Base-by-base conservation (phyloP, 2,113 vertebrate genomes). In the Ahaetulla prasina region DNA sequence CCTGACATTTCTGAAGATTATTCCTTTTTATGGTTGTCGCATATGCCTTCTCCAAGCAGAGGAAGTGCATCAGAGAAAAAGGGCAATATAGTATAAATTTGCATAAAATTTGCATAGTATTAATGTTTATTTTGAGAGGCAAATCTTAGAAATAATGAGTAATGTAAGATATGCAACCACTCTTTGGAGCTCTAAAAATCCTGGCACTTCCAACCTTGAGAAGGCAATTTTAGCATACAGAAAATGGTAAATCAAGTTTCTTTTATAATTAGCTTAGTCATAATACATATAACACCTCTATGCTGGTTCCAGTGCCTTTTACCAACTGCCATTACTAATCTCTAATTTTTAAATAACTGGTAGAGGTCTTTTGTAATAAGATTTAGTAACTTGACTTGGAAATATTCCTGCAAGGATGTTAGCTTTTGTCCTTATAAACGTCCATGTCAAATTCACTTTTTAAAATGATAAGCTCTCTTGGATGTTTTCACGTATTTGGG, bases 341-440 rank as follows among this genome's bases (percentile, higher is more conserved):
- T 55, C 27, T 60, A 55, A 6, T 49, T 91, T 54, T n/a, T 60
- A 20, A 80, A 53, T 12, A 60, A 91, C 53, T 25, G 30, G 53
- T 49, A 91, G 90, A 92, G 20, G 86, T 93, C 39, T 93, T 94
- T 88, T 45, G 12, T 52, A 94, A 53, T 63, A 9, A 93, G 91
- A 91, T 52, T 90, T 54, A 49, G 80, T 5, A 57, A 91, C 22
- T 23, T 6, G 84, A 60, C 63, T 25, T n/a, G 52, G 35, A 90
- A 91, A 49, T 1, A 45, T 2, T 63, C 25, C 92, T 1, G 87
- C 3, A 93, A 94, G 88, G 87, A 18, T 85, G 91, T 55, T 90
- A 94, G 10, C 52, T 93, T 3, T 74, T 95, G 1, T 52, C 20
- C n/a, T 89, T 27, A 68, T 90, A 86, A 91, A 91, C 18, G 90